Base-by-base conservation (phyloP, 1,140 invertebrate species). In the Zaprionus ghesquierei region DNA sequence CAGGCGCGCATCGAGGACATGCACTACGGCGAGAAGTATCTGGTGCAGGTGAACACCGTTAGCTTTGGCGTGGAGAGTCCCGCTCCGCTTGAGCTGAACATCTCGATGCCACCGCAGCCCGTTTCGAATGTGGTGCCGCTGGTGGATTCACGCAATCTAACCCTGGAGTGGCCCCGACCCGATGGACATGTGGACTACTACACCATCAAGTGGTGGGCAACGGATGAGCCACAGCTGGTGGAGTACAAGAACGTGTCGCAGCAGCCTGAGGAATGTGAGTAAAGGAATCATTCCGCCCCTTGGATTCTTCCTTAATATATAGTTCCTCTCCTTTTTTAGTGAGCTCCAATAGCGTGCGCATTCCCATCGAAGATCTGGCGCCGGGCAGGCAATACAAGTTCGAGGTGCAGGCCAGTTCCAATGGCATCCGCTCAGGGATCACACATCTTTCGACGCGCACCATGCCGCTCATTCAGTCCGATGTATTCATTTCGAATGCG, bases 111-210 rank as follows among this genome's bases (percentile, higher is more conserved):
- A 66, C 97, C 97, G 27, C 97, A 97, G 92, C 95, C 96, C 3
- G 96, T 97, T 4, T 93, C 95, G 13, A 95, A 96, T 87, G 95
- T 98, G 60, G 95, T 94, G 20, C 94, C 95, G 1, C 91, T 96
- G 49, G 94, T 97, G n/a, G 97, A 98, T 90, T 96, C 97, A 0
- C 95, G 95, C 15, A 98, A 98, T 92, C 94, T 98, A 10, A 98
- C 97, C 5, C 93, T 98, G 46, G 96, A 97, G 91, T 98, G 97
- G 96, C 94, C 95, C 3, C 93, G 95, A 15, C 96, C 97, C 6
- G 95, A 95, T 79, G 97, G 97, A 15, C 94, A 96, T 69, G 96
- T 98, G 8, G 97, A 98, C 89, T 94, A 94, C 53, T 98, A 97
- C 90, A 93, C 94, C n/a, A 93, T 97, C 31, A 94, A 94, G 74